Base-by-base conservation (phyloP, 2,888 invertebrate species). In the Euplexia lucipara region DNA sequence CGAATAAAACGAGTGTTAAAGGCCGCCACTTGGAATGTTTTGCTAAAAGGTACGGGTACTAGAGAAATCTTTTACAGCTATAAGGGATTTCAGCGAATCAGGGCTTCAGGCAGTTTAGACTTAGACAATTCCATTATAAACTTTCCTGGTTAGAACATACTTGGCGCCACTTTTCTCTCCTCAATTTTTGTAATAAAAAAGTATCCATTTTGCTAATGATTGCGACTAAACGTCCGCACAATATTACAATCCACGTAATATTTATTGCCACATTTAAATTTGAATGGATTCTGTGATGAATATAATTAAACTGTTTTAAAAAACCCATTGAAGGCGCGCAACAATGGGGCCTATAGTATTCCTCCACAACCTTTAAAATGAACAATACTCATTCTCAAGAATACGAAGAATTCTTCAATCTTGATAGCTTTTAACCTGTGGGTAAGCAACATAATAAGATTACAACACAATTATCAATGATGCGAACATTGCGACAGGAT, bases 391-490 rank as follows among this genome's bases (percentile, higher is more conserved):
- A 77, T 86, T 86, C 87, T 81, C 81, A 81, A 83, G 83, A 87
- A 83, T 78, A 78, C 67, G 66, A 81, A 70, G 81, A 77, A 82
- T 83, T 75, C 75, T 83, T 83, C 69, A 81, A 92, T 92, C 91
- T 91, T 89, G 90, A 91, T 92, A 86, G 84, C 78, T 83, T 86
- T 81, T 82, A 81, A 80, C 66, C 82, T 89, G 91, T 92, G 91
- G 89, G 91, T 90, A 91, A 89, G 87, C 84, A 88, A 87, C 86
- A 92, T 92, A 92, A 92, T 93, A 86, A 88, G 82, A 87, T 93
- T 93, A 89, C 92, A 86, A 92, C 89, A 93, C 90, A 84, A 87
- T 90, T 90, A 89, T 90, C 90, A 92, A 88, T 91, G 90, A 91
- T 91, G 93, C 87, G 92, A 92, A 90, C 71, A 81, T 91, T 91